Conservation (phyloP, 2,888 invertebrate species). For the Zele albiditarsus region DNA sequence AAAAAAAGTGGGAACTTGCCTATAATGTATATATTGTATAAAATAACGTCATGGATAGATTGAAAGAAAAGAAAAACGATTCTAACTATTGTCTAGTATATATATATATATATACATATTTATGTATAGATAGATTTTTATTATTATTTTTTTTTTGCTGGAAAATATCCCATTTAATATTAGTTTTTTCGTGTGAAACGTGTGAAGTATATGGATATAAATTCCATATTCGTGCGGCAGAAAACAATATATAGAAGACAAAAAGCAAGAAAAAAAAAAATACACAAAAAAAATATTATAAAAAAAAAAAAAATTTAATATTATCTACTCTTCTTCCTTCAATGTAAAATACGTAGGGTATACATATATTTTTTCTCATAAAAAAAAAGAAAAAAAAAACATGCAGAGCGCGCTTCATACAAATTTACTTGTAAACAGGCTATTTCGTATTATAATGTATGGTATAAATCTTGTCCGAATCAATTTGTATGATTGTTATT, state of each 20-base stretch:
- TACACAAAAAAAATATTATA: constrained; percentile 30
- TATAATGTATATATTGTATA: constrained; percentile 48
- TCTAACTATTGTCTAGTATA: constrained; percentile 34
- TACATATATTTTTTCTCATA: constrained; percentile 36
- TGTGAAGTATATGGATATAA: constrained; percentile 41
- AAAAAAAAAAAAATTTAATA: constrained; percentile 34
- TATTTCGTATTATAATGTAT: constrained; percentile 32
- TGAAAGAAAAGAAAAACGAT: constrained; percentile 22
- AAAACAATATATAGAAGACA: constrained; percentile 6
- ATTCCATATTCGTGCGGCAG: constrained; percentile 39
- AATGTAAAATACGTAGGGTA: constrained; percentile 33
- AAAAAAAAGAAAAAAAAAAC: constrained; percentile 13
- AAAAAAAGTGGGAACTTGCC: constrained; percentile 52
- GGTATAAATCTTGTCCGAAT: constrained; percentile 52
- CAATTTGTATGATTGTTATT: constrained; percentile 59
- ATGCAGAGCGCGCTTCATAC: constrained; percentile 33
- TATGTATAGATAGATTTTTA: constrained; percentile 31
- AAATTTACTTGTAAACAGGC: constrained; percentile 35
- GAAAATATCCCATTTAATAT: constrained; percentile 55
- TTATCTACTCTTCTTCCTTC: constrained; percentile 32
- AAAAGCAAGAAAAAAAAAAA: constrained; percentile 37
- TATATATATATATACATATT: constrained; percentile 21
- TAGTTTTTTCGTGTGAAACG: constrained; percentile 53
- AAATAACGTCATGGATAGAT: constrained; percentile 30
- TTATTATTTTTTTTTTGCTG: constrained; percentile 58